Evolutionary conservation across 1,140 invertebrate genomes (phyloP).

Genomic region (Rhagoletis zephyria): DNA sequence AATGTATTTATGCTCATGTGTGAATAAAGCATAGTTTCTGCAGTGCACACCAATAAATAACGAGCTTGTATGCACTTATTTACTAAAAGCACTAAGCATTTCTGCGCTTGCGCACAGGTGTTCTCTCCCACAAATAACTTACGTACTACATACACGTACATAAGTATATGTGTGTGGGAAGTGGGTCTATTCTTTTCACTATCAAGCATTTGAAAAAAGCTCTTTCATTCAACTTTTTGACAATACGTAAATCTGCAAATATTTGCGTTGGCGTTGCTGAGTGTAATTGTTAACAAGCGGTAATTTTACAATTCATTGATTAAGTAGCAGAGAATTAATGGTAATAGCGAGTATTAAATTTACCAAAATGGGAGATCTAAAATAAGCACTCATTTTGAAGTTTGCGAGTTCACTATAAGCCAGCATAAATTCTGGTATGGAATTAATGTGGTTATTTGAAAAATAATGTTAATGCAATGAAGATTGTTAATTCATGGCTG

Average conservation of each 20-base stretch:
- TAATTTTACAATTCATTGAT: slow-evolving; percentile 7
- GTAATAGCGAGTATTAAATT: no score
- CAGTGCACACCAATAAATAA: neutral
- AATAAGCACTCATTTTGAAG: no score
- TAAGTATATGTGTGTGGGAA: neutral
- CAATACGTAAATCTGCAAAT: neutral
- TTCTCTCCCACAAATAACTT: slow-evolving; percentile 9
- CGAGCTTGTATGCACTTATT: neutral
- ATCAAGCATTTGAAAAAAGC: neutral
- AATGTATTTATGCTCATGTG: neutral
- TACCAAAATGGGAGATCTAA: no score
- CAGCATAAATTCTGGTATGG: neutral
- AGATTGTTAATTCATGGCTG: no score
- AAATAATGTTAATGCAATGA: no score
- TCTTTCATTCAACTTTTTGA: neutral
- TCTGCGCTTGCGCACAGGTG: slow-evolving; percentile 36
- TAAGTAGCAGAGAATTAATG: neutral
- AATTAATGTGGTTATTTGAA: no score
- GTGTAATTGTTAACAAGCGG: slow-evolving; percentile 27
- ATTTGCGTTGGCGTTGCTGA: slow-evolving; percentile 4
- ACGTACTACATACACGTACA: no score
- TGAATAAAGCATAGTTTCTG: neutral
- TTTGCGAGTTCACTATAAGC: no score
- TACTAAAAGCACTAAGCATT: slow-evolving; percentile 1
- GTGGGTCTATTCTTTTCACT: neutral